These are phyloP conservation scores for Apotomis turbidana DNA, from an alignment of 2,888 invertebrate species.

Conservation along the genomic window DNA sequence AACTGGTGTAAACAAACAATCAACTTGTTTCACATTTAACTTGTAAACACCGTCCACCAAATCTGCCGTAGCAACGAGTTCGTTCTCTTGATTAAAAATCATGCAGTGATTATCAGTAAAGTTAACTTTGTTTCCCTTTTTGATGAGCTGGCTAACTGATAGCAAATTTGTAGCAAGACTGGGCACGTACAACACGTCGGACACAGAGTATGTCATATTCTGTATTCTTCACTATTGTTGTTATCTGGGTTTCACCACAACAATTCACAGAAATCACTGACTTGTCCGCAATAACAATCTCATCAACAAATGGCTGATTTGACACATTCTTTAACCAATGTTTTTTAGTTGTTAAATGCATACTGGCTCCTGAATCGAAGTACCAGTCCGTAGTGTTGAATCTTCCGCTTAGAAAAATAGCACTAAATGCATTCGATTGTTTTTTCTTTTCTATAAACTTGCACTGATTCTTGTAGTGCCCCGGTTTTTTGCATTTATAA, in stretches of 20 bases:
- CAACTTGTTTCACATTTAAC: constrained; percentile 3
- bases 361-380: neutral
- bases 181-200: constrained; percentile 29
- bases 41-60: too few relatives aligned
- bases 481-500: constrained; percentile 35
- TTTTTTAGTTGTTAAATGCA: neutral
- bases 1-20: constrained; percentile 32
- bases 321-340: neutral
- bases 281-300: constrained; percentile 7
- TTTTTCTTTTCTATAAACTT: neutral
- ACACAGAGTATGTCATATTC: constrained; percentile 30
- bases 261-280: too few relatives aligned
- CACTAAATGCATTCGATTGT: constrained; percentile 7
- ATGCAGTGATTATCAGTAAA: constrained; percentile 18
- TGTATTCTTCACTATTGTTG: neutral
- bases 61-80: neutral
- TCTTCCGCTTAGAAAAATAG: constrained; percentile 9
- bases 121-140: constrained; percentile 17
- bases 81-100: constrained; percentile 5
- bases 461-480: constrained; percentile 34
- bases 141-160: constrained; percentile 16
- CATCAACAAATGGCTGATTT: neutral
- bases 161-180: constrained; percentile 32
- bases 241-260: constrained; percentile 6
- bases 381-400: constrained; percentile 9